These are phyloP conservation scores for Lepidochrysops patricia DNA, from an alignment of 2,888 invertebrate genomes.

Conservation along the genomic window DNA sequence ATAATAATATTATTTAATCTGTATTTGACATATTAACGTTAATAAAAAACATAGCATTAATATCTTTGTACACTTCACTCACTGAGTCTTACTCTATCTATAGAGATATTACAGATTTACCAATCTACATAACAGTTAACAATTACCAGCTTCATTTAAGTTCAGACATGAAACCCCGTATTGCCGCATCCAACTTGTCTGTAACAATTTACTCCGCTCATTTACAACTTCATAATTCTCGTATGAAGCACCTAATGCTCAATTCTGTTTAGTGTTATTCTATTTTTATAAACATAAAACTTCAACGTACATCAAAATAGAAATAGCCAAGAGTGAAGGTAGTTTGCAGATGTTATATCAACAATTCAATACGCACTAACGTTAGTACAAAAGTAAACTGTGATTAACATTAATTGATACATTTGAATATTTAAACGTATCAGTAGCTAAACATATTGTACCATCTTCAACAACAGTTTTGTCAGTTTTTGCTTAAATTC, in stretches of 20 bases:
- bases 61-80: no score
- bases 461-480: no score
- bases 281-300: background rate
- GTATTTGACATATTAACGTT: no score
- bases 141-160: no score
- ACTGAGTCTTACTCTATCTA: no score
- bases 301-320: background rate
- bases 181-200: background rate
- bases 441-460: no score
- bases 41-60: background rate
- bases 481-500: no score
- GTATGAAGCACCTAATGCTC: background rate
- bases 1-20: no score
- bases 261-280: conserved; percentile 2
- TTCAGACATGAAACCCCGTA: background rate
- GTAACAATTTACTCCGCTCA: background rate
- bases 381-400: background rate
- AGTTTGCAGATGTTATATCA: background rate
- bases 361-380: background rate
- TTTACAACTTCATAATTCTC: background rate
- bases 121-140: no score
- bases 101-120: no score
- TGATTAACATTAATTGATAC: background rate
- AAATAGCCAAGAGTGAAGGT: background rate
- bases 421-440: no score